Conservation (phyloP, 2,113 vertebrate species). For the Calypte anna region DNA sequence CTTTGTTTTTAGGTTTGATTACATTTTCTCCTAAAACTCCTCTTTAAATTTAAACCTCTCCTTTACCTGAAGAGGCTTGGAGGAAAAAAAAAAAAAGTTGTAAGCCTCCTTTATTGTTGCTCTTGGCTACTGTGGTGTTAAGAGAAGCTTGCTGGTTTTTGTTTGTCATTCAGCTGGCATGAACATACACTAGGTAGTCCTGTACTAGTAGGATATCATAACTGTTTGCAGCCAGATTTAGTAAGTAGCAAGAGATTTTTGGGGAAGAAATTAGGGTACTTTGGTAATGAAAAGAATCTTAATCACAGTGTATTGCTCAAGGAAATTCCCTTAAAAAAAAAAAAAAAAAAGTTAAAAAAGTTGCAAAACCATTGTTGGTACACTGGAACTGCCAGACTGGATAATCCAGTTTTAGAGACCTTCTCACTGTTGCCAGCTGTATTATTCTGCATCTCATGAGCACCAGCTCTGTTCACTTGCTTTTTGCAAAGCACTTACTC, state of each 20-base stretch:
- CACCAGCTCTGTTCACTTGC: neutral
- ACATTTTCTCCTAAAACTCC: neutral
- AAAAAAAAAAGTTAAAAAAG: neutral
- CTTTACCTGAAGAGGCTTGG: neutral
- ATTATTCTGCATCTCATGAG: neutral
- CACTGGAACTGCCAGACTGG: conserved; percentile 28
- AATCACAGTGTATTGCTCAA: conserved; percentile 5
- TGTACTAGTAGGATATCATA: neutral
- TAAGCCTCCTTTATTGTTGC: neutral
- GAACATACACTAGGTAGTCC: neutral
- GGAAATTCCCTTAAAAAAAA: neutral
- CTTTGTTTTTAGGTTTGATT: neutral
- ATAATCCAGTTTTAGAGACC: conserved; percentile 16
- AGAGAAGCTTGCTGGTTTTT: neutral
- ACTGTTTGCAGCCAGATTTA: neutral
- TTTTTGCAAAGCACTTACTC: neutral
- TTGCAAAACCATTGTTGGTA: conserved; percentile 20
- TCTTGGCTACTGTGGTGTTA: neutral
- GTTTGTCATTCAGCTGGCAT: neutral
- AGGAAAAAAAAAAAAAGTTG: neutral
- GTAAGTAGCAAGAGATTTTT: neutral
- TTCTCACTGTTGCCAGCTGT: neutral
- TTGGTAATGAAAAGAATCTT: neutral
- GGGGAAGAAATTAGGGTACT: neutral
- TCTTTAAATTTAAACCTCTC: neutral